Conservation (phyloP, 2,113 vertebrate genomes). For the Megaceryle torquata region DNA sequence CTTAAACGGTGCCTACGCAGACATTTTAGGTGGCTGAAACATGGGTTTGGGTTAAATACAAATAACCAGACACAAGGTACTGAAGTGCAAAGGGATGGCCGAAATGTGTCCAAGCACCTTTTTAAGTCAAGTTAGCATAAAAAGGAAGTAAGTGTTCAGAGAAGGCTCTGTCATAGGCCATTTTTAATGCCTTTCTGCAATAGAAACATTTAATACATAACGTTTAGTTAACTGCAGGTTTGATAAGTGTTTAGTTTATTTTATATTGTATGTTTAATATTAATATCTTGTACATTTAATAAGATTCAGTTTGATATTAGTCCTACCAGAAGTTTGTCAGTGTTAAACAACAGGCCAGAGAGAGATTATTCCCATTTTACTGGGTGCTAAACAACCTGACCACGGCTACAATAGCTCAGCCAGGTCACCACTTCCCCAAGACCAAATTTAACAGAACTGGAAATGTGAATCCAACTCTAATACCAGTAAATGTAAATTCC, state of each 20-base stretch:
- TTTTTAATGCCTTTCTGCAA: neutral
- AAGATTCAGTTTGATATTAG: neutral
- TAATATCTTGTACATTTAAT: neutral
- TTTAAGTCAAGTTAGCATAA: neutral
- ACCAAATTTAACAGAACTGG: neutral
- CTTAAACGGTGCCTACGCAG: no score
- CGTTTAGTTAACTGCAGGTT: neutral
- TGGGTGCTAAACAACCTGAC: fast-evolving
- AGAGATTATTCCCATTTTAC: no score
- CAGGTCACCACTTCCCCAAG: neutral
- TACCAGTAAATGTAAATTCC: neutral
- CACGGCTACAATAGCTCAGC: no score
- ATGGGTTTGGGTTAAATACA: neutral
- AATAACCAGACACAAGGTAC: neutral
- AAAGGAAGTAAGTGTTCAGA: neutral
- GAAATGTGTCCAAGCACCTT: neutral
- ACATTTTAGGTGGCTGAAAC: neutral
- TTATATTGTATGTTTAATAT: no score
- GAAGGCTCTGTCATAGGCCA: neutral
- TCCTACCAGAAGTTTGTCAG: neutral
- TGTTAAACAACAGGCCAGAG: neutral
- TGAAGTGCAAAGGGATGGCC: neutral
- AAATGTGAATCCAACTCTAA: neutral
- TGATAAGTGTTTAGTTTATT: neutral
- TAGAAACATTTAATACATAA: fast-evolving